Percentiles rank a stretch among this genome's conserved stretches.
Evolutionary conservation across 2,888 invertebrate genomes (phyloP).

Genomic region (Nemotelus nigrinus): DNA sequence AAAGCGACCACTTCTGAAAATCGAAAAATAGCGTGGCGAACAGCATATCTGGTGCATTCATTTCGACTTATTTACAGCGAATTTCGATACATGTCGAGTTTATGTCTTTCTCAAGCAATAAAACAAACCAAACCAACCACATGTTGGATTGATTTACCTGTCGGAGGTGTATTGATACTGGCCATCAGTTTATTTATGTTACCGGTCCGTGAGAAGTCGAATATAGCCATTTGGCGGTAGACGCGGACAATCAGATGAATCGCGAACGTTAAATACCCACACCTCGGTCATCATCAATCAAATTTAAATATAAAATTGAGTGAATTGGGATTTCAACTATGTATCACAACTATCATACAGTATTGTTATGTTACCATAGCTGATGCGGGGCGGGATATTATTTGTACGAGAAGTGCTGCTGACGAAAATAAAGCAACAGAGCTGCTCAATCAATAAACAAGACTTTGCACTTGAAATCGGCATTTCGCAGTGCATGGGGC

Average conservation of each 20-base stretch:
- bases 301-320: conserved; percentile 15
- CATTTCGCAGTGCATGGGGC: neutral
- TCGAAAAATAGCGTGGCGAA: conserved; percentile 5
- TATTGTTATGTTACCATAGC: neutral
- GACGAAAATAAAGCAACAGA: neutral
- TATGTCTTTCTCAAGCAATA: too few relatives aligned
- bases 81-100: too few relatives aligned
- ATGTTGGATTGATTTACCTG: conserved; percentile 21
- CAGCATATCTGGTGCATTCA: conserved; percentile 7
- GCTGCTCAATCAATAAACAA: conserved; percentile 30
- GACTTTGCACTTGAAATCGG: conserved; percentile 29
- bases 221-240: too few relatives aligned
- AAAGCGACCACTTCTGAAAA: conserved; percentile 2
- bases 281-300: conserved; percentile 13
- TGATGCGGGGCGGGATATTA: neutral
- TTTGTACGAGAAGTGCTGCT: neutral
- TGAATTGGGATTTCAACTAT: neutral
- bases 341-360: too few relatives aligned
- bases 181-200: too few relatives aligned
- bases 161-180: neutral
- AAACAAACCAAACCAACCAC: neutral
- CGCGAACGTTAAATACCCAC: neutral
- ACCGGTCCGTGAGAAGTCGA: too few relatives aligned
- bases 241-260: neutral
- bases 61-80: too few relatives aligned